Percentiles rank a stretch among this genome's conserved stretches.
Conservation (phyloP, 2,888 invertebrate genomes). For the Spilarctia lutea region DNA sequence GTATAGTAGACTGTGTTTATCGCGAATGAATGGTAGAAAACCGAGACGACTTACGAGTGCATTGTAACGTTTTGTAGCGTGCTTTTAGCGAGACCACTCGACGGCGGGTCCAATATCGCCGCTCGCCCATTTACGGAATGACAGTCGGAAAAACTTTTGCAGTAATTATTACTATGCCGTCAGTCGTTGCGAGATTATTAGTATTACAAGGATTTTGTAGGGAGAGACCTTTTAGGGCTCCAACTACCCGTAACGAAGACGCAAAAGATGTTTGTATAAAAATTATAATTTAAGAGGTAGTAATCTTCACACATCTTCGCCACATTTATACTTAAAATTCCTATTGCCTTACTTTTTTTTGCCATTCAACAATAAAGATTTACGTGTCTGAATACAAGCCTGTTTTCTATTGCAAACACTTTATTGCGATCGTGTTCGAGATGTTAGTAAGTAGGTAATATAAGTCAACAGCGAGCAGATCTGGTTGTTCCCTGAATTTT, state of each 20-base stretch:
- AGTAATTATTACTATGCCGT: constrained; percentile 48
- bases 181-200: neutral
- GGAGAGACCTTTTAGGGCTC: no score
- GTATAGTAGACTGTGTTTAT: constrained; percentile 36
- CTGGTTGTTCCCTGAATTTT: neutral
- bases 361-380: neutral
- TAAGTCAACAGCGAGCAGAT: neutral
- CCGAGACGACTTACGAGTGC: constrained; percentile 50
- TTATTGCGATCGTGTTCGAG: no score
- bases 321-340: no score
- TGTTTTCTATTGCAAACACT: neutral
- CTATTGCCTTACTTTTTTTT: neutral
- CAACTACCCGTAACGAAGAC: no score
- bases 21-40: constrained; percentile 50
- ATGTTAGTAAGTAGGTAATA: neutral
- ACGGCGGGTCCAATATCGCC: constrained; percentile 42
- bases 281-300: no score
- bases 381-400: neutral
- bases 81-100: constrained; percentile 56
- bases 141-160: constrained; percentile 43
- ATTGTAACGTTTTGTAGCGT: constrained; percentile 53
- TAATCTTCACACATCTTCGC: no score
- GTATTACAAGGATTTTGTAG: no score
- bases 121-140: constrained; percentile 55
- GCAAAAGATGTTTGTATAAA: no score